phyloP scores from a whole-genome alignment of 1,140 invertebrate species.

The Saccostrea echinata region DNA sequence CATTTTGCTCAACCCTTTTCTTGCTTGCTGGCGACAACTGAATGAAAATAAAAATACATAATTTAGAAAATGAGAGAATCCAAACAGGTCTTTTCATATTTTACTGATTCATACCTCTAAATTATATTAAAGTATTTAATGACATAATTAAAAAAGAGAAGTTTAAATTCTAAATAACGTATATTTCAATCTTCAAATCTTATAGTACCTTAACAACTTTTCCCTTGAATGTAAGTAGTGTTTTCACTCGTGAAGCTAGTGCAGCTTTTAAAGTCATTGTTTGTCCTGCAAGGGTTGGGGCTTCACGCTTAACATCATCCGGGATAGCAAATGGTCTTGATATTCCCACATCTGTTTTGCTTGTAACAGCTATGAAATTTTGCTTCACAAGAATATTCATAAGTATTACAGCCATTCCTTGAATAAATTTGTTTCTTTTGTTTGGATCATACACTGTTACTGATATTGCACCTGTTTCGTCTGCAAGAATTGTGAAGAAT shows the following conservation, averaged over 20 bases:
- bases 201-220: slow-evolving; percentile 7
- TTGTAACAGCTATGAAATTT: background rate
- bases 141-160: background rate
- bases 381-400: background rate
- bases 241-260: background rate
- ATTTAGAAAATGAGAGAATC: background rate
- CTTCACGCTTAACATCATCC: background rate
- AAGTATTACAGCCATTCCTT: background rate
- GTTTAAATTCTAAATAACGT: background rate
- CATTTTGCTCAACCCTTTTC: background rate
- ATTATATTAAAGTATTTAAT: background rate
- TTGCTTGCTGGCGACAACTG: background rate
- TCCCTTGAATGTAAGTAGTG: background rate
- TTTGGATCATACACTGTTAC: background rate
- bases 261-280: background rate
- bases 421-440: background rate
- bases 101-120: background rate
- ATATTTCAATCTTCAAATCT: background rate
- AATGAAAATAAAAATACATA: background rate
- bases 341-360: background rate
- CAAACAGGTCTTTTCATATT: background rate
- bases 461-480: background rate
- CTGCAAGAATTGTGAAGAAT: background rate
- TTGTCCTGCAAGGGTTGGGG: background rate
- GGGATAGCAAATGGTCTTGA: background rate